Base-by-base conservation (phyloP, 2,888 invertebrate genomes). In the Lumbricus terrestris region DNA sequence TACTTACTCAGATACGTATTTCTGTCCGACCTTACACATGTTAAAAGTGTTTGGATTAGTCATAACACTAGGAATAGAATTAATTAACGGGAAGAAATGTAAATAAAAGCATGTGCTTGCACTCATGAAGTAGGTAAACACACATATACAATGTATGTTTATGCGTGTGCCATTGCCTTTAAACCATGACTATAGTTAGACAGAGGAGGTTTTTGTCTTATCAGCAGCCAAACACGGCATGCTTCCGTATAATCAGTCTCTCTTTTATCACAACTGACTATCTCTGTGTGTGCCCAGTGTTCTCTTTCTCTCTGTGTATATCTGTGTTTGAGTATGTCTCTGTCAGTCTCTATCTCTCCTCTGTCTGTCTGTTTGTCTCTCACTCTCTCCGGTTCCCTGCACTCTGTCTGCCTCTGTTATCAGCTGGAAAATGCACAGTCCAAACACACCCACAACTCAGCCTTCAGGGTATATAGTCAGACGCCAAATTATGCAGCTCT, bases 321-420 rank as follows among this genome's bases (percentile, higher is more conserved):
- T 90, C 33, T 42, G 90, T 90, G 4, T 38, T 82, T 83, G 83
- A 18, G 4, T 83, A 38, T 1, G 90, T 38, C 18, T 85, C 23
- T 35, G 35, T 42, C 33, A 33, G 1, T 35, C 40, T 47, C 20
- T 47, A 1, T 23, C 29, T 85, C 54, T 90, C 34, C n/a, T 40
- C 42, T 90, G 33, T 88, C 47, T 90, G 6, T 88, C 54, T 90
- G 35, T 88, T 1, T 90, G 35, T 85, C 82, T 91, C 42, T 90
- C 38, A 69, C 33, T 88, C 33, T 90, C 34, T 90, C 15, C 88
- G 23, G 85, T 40, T 90, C 37, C 13, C 40, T 88, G n/a, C n/a
- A n/a, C n/a, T n/a, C n/a, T n/a, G n/a, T n/a, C n/a, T n/a, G 33
- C 33, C 8, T 88, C 37, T 88, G 90, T 90, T 29, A 47, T 47